Conservation (phyloP, 2,797 vertebrate species). For the Zenarchopterus dispar region DNA sequence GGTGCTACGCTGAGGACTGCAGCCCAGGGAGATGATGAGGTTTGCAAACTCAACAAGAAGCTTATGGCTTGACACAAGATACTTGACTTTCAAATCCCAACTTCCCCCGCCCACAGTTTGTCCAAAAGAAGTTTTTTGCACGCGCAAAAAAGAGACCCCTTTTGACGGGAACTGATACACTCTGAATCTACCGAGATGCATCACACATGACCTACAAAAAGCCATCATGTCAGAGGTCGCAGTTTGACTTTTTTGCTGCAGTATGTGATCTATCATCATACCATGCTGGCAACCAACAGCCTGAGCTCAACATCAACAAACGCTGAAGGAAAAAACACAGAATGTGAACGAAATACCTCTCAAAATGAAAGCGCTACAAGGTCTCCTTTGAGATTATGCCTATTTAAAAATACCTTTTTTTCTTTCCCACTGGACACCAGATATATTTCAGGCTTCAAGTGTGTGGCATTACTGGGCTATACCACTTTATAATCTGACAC, state of each 20-base stretch:
- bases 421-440: slow-evolving; percentile 17
- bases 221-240: slow-evolving; percentile 41
- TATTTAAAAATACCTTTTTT: slow-evolving; percentile 27
- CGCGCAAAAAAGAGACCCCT: slow-evolving; percentile 33
- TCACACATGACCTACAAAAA: slow-evolving; percentile 57
- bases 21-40: slow-evolving; percentile 70
- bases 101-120: slow-evolving; percentile 73
- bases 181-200: slow-evolving; percentile 26
- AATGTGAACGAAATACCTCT: slow-evolving; percentile 16
- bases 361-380: slow-evolving; percentile 18
- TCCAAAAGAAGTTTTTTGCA: slow-evolving; percentile 42
- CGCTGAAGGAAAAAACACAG: slow-evolving; percentile 27
- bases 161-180: slow-evolving; percentile 32
- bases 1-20: slow-evolving; percentile 69
- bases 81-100: slow-evolving; percentile 71
- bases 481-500: too few relatives aligned
- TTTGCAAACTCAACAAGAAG: slow-evolving; percentile 76
- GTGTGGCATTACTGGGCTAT: too few relatives aligned
- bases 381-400: slow-evolving; percentile 30
- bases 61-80: slow-evolving; percentile 71
- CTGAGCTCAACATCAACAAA: slow-evolving; percentile 31
- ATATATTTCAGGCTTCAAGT: too few relatives aligned
- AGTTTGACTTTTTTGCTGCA: slow-evolving; percentile 42
- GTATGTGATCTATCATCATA: slow-evolving; percentile 38
- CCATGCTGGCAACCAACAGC: slow-evolving; percentile 20